These are phyloP conservation scores for Loxodonta africana DNA, from an alignment of 2,113 vertebrate species.

Conservation along the genomic window DNA sequence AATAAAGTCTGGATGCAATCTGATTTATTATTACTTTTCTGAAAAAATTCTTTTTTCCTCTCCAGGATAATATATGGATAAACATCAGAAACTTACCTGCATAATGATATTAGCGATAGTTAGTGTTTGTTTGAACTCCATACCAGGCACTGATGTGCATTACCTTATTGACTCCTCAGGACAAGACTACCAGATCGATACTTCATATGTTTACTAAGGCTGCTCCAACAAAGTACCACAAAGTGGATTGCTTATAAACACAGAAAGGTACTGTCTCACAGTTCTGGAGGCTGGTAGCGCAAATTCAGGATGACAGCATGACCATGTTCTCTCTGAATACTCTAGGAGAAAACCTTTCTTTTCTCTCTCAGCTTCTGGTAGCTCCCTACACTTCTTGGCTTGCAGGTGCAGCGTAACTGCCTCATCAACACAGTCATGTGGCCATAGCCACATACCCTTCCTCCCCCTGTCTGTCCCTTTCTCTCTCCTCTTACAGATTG, in stretches of 20 bases:
- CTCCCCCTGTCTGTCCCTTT: not conserved
- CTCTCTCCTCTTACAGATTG: not conserved
- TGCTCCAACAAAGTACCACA: not conserved
- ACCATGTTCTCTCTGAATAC: not conserved
- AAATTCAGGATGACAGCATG: not conserved
- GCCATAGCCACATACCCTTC: not conserved
- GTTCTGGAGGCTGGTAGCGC: not conserved
- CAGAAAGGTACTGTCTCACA: not conserved
- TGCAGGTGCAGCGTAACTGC: not conserved
- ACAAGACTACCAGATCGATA: not conserved
- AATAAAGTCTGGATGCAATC: slow-evolving; percentile 7
- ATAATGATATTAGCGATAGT: not conserved
- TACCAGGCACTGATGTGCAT: not conserved
- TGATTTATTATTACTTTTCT: slow-evolving; percentile 35
- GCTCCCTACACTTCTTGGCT: not conserved
- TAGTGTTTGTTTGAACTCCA: not conserved
- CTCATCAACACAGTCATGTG: not conserved
- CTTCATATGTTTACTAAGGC: not conserved
- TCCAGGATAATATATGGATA: not conserved
- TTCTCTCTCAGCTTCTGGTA: not conserved
- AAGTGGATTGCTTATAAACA: not conserved
- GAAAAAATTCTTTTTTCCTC: slow-evolving; percentile 13
- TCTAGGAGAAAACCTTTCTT: not conserved
- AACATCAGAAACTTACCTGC: not conserved
- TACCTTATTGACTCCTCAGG: not conserved